Conservation (phyloP, 1,140 invertebrate species). For the Brachionus koreanus region DNA sequence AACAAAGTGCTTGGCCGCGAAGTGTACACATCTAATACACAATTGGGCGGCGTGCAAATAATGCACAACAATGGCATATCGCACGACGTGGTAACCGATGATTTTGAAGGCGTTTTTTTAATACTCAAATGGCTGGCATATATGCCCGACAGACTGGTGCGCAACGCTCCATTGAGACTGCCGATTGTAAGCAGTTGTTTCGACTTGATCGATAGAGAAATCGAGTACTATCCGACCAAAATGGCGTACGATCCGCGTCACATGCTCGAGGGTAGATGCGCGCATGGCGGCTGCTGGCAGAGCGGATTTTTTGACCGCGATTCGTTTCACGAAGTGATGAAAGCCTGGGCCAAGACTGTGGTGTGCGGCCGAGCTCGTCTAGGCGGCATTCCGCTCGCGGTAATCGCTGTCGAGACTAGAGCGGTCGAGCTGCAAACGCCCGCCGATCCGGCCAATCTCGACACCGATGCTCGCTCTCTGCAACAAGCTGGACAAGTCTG, state of each 20-base stretch:
- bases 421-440: conserved; percentile 90
- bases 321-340: conserved; percentile 89
- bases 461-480: conserved; percentile 88
- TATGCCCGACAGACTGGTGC: conserved; percentile 58
- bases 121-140: conserved; percentile 69
- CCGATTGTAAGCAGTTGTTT: conserved; percentile 67
- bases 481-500: conserved; percentile 92
- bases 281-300: background rate
- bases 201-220: conserved; percentile 81
- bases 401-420: conserved; percentile 92
- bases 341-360: conserved; percentile 94
- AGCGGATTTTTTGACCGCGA: conserved; percentile 84
- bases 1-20: conserved; percentile 88
- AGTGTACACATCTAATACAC: conserved; percentile 97
- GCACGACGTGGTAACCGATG: conserved; percentile 79
- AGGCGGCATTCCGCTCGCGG: conserved; percentile 71
- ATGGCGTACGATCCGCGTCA: conserved; percentile 87
- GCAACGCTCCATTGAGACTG: conserved; percentile 62
- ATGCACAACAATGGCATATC: conserved; percentile 96
- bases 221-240: conserved; percentile 81
- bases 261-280: conserved; percentile 75
- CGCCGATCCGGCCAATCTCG: conserved; percentile 95
- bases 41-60: conserved; percentile 90
- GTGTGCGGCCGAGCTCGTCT: conserved; percentile 62
- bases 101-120: conserved; percentile 86